A percentile compares a stretch with the other conserved stretches of the same genome.
Conservation (phyloP, 2,888 invertebrate genomes). For the Microctonus brassicae region DNA sequence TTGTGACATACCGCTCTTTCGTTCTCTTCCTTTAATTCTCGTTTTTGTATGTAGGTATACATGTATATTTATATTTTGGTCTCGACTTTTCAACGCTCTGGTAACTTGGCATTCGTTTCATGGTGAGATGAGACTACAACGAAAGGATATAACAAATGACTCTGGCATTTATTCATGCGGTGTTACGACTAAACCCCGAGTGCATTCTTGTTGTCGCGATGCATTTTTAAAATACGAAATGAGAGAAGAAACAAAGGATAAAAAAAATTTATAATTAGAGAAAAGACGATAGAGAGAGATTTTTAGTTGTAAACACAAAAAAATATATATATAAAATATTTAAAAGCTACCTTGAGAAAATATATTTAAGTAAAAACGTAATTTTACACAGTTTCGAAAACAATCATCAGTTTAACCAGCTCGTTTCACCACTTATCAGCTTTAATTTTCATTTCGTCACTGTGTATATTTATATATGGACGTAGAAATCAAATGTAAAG, state of each 20-base stretch:
- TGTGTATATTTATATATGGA: background rate
- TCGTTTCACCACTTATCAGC: background rate
- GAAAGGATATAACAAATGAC: constrained; percentile 29
- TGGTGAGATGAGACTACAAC: constrained; percentile 39
- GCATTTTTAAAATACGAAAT: background rate
- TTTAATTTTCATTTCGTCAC: background rate
- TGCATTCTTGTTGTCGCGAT: background rate
- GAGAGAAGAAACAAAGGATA: background rate
- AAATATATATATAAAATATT: background rate
- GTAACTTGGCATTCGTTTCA: background rate
- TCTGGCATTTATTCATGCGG: constrained; percentile 7
- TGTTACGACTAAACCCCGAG: background rate
- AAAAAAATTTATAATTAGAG: background rate
- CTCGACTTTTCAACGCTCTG: constrained; percentile 10
- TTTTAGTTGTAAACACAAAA: background rate
- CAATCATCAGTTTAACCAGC: background rate
- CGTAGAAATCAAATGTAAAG: background rate
- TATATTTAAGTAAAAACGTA: background rate
- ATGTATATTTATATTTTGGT: too few relatives aligned
- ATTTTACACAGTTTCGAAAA: background rate
- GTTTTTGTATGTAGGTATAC: background rate
- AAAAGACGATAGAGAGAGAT: background rate
- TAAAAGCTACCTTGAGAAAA: background rate
- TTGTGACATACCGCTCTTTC: background rate
- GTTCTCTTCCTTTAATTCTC: background rate